These are phyloP conservation scores for Sitobion miscanthi DNA, from an alignment of 1,140 invertebrate species.

Conservation along the genomic window DNA sequence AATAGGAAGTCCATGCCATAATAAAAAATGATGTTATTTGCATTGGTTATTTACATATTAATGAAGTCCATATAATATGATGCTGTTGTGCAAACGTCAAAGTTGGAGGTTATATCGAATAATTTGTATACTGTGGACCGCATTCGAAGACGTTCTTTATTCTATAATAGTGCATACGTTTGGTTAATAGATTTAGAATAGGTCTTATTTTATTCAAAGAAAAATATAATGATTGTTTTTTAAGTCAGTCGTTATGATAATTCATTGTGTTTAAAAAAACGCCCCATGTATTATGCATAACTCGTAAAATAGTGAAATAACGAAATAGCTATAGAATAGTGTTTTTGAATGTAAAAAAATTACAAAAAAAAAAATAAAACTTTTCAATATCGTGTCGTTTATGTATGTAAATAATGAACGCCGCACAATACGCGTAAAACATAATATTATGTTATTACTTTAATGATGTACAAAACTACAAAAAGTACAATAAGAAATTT, in stretches of 20 bases:
- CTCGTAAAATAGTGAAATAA: background rate
- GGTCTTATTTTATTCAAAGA: background rate
- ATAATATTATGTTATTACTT: conserved; percentile 3
- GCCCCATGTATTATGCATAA: background rate
- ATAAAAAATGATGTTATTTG: background rate
- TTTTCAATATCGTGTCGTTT: background rate
- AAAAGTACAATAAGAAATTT: background rate
- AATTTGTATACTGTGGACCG: background rate
- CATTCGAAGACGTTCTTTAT: background rate
- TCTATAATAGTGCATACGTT: background rate
- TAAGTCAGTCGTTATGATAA: background rate
- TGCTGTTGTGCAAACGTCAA: background rate
- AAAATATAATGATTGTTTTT: background rate
- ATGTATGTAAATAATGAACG: background rate
- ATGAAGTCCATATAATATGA: background rate
- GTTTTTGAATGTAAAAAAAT: background rate
- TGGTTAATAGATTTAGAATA: background rate
- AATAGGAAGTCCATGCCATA: background rate
- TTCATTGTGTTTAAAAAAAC: background rate
- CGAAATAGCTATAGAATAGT: background rate
- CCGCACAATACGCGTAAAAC: background rate
- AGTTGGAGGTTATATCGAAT: background rate
- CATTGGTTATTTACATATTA: conserved; percentile 13
- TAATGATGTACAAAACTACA: background rate
- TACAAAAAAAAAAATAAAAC: background rate